Percentiles rank a stretch among this genome's conserved stretches.
Evolutionary conservation across 35 echinoderm and acorn worm genomes (phyloP).

Genomic region (Ophiothrix spiculata): DNA sequence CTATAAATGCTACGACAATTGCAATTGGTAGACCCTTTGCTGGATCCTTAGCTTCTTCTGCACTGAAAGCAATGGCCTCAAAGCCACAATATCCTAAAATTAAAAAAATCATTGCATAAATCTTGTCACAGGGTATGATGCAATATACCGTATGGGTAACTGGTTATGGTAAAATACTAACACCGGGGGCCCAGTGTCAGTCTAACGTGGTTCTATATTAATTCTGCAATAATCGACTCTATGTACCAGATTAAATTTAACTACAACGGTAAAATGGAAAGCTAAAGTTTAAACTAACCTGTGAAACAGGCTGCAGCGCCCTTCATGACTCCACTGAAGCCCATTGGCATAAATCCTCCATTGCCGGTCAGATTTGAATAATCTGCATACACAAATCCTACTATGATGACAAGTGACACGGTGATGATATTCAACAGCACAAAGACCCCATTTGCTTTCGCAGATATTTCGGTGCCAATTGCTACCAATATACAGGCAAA

Average conservation of each 20-base stretch:
- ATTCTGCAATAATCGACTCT: too few species aligned
- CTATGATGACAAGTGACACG: slow-evolving; percentile 38
- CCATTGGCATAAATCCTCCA: slow-evolving; percentile 58
- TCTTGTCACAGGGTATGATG: too few species aligned
- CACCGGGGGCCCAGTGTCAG: too few species aligned
- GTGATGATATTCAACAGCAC: slow-evolving; percentile 61
- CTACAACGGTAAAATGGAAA: too few species aligned
- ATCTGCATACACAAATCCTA: slow-evolving; percentile 48
- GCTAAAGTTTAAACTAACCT: background rate
- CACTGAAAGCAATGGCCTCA: slow-evolving; percentile 71
- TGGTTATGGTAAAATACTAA: too few species aligned
- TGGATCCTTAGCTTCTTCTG: slow-evolving; percentile 72
- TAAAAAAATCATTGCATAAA: too few species aligned
- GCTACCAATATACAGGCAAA: slow-evolving; percentile 51
- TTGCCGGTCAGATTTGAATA: slow-evolving; percentile 32
- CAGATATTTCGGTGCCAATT: slow-evolving; percentile 48
- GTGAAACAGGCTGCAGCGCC: slow-evolving; percentile 82
- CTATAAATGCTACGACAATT: slow-evolving; percentile 45
- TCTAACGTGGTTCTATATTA: too few species aligned
- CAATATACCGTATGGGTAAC: too few species aligned
- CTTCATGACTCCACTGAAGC: slow-evolving; percentile 58
- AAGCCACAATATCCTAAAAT: slow-evolving; percentile 64
- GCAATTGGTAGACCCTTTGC: slow-evolving; percentile 67
- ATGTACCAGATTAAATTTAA: too few species aligned
- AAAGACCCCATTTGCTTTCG: slow-evolving; percentile 52